Percentiles rank a stretch among this genome's conserved stretches.
These are phyloP conservation scores for Sipha flava DNA, from an alignment of 1,140 invertebrate species.

Conservation along the genomic window DNA sequence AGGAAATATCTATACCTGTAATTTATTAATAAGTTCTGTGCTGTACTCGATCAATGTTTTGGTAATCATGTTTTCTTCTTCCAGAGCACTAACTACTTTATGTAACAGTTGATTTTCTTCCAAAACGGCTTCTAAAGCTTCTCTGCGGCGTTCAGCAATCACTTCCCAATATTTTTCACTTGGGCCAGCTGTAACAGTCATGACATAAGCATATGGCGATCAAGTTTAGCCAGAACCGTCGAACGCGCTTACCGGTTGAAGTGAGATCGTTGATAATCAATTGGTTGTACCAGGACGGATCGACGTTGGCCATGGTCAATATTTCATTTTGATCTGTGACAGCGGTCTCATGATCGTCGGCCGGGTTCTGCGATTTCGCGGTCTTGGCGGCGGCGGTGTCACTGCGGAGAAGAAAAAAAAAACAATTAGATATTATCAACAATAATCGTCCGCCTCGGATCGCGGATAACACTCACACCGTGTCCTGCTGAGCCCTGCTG, in stretches of 20 bases:
- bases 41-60: conserved; percentile 44
- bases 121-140: conserved; percentile 54
- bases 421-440: neutral
- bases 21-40: neutral
- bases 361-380: neutral
- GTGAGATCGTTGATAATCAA: neutral
- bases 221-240: neutral
- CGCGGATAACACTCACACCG: neutral
- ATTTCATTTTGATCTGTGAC: neutral
- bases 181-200: conserved; percentile 44
- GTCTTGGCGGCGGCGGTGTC: neutral
- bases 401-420: neutral
- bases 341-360: neutral
- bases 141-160: conserved; percentile 54
- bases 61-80: conserved; percentile 54
- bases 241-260: neutral
- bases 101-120: conserved; percentile 52
- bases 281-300: neutral
- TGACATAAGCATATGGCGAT: neutral
- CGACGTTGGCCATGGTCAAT: neutral
- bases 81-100: conserved; percentile 49
- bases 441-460: too few species aligned
- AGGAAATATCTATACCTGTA: neutral
- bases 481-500: neutral
- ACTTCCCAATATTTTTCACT: conserved; percentile 61